Evolutionary conservation across 2,888 invertebrate genomes (phyloP).

Genomic region (Mylabris sibirica): DNA sequence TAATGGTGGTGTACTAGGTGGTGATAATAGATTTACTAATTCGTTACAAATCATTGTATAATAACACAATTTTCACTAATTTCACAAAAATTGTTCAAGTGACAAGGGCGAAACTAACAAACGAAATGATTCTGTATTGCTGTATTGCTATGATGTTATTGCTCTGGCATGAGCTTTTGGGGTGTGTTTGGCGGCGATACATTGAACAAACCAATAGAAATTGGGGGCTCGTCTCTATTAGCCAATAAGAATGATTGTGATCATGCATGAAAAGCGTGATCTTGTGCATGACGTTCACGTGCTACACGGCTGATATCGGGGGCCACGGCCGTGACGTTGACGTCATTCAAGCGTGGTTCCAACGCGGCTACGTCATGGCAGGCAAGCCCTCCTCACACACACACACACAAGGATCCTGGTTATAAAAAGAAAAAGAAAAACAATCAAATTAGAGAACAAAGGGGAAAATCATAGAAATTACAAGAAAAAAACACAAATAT

Average conservation of each 20-base stretch:
- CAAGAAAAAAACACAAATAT: neutral
- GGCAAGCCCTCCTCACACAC: conserved; percentile 46
- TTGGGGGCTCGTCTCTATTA: conserved; percentile 74
- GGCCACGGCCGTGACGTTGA: conserved; percentile 70
- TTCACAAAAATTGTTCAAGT: conserved; percentile 24
- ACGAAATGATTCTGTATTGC: conserved; percentile 51
- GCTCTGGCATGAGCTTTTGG: conserved; percentile 60
- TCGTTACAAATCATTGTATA: conserved; percentile 40
- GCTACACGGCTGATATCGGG: conserved; percentile 76
- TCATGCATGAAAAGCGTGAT: conserved; percentile 83
- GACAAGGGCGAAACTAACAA: conserved; percentile 22
- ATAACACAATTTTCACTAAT: conserved; percentile 15
- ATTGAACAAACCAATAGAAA: conserved; percentile 65
- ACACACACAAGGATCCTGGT: too few species aligned
- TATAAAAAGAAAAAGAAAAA: neutral
- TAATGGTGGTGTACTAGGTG: conserved; percentile 76
- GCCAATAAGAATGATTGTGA: conserved; percentile 68
- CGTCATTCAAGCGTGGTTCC: conserved; percentile 64
- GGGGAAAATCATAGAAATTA: neutral
- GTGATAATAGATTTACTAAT: conserved; percentile 65
- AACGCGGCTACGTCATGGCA: conserved; percentile 55
- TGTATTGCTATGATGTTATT: conserved; percentile 54
- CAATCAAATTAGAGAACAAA: neutral
- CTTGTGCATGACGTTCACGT: conserved; percentile 83
- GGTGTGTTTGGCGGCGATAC: conserved; percentile 63